These are phyloP conservation scores for Craniophora ligustri DNA, from an alignment of 2,888 invertebrate genomes.

Conservation along the genomic window DNA sequence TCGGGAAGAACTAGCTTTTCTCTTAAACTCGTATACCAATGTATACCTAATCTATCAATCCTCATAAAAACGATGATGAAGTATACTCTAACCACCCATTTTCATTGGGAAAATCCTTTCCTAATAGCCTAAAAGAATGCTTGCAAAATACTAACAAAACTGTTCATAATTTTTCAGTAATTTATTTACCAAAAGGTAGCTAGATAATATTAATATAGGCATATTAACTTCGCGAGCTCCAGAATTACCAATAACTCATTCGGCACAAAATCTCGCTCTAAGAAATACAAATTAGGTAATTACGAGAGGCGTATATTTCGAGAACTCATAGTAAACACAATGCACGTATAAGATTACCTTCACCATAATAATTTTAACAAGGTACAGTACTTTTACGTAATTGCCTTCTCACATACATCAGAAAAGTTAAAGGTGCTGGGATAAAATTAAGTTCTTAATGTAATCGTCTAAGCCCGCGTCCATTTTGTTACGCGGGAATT, in stretches of 20 bases:
- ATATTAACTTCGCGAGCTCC: neutral
- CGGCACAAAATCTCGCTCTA: conserved; percentile 4
- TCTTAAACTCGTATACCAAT: too few relatives aligned
- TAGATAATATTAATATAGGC: neutral
- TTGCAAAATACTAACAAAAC: too few relatives aligned
- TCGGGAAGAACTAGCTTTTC: too few relatives aligned
- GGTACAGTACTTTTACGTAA: conserved; percentile 76
- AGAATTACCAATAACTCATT: conserved; percentile 28
- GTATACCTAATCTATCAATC: too few relatives aligned
- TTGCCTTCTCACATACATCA: conserved; percentile 71
- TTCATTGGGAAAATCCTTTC: too few relatives aligned
- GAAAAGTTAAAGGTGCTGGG: conserved; percentile 64
- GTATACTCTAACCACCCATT: too few relatives aligned
- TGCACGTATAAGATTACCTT: conserved; percentile 69
- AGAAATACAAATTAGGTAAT: conserved; percentile 42
- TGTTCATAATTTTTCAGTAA: neutral
- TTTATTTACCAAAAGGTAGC: neutral
- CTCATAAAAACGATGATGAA: too few relatives aligned
- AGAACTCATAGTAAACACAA: conserved; percentile 55
- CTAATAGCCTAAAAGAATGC: too few relatives aligned
- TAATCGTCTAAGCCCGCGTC: conserved; percentile 41
- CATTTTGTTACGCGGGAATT: conserved; percentile 37
- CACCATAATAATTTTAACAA: conserved; percentile 76
- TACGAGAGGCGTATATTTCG: conserved; percentile 32
- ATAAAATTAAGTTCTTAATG: conserved; percentile 67